Percentiles rank a stretch among this genome's conserved stretches.
These are phyloP conservation scores for Tenthredo scrophulariae DNA, from an alignment of 2,888 invertebrate genomes.

Conservation along the genomic window DNA sequence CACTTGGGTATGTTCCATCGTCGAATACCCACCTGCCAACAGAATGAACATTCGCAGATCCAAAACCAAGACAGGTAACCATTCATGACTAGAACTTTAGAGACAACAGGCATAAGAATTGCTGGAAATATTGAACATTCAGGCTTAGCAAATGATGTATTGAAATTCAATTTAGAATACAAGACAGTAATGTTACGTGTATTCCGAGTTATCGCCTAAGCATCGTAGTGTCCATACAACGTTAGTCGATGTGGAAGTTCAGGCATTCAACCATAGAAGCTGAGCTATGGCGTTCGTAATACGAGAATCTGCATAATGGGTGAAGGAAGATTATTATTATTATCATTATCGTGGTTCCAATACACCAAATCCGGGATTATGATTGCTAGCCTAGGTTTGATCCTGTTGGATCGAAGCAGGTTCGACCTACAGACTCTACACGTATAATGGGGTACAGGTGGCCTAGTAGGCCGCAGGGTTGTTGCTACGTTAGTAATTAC, in stretches of 20 bases:
- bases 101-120: background rate
- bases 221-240: background rate
- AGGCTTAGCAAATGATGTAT: background rate
- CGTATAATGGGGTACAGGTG: constrained; percentile 10
- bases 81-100: background rate
- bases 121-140: background rate
- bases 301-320: constrained; percentile 66
- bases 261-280: constrained; percentile 10
- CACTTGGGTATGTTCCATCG: background rate
- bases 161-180: background rate
- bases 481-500: constrained; percentile 27
- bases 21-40: constrained; percentile 1
- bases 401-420: constrained; percentile 31
- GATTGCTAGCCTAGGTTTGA: constrained; percentile 28
- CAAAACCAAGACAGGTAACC: background rate
- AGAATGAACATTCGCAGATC: background rate
- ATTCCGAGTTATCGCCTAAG: background rate
- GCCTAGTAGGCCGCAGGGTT: constrained; percentile 14
- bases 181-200: background rate
- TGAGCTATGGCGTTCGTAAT: constrained; percentile 56
- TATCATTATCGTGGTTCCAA: constrained; percentile 56
- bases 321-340: constrained; percentile 67
- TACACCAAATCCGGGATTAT: constrained; percentile 43
- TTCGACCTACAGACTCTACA: background rate
- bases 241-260: background rate